A percentile compares a stretch with the other conserved stretches of the same genome.
Conservation (phyloP, 2,113 vertebrate species). For the Muscicapa adusta region DNA sequence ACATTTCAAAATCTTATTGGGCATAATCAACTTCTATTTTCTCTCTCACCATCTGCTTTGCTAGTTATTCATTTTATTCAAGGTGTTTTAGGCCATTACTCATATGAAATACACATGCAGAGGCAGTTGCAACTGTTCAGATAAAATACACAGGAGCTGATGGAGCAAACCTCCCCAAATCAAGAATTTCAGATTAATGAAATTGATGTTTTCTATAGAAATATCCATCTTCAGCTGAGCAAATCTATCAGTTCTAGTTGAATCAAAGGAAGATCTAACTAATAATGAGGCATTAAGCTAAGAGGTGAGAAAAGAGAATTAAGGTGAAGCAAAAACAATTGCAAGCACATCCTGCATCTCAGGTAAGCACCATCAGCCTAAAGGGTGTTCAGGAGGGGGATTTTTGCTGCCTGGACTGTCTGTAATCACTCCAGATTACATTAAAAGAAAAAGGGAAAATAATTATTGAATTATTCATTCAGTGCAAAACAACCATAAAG, state of each 20-base stretch:
- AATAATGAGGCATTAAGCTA: background rate
- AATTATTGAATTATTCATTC: background rate
- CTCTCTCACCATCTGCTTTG: background rate
- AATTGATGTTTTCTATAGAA: background rate
- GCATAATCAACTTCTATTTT: background rate
- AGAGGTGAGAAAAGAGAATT: background rate
- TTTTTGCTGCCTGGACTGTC: background rate
- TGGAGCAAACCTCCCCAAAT: background rate
- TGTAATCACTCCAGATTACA: background rate
- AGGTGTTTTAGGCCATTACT: background rate
- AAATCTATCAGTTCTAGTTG: background rate
- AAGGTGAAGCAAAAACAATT: background rate
- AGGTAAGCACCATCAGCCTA: background rate
- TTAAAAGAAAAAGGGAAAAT: background rate
- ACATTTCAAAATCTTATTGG: background rate
- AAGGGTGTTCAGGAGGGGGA: background rate
- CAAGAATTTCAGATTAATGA: background rate
- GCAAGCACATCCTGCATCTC: background rate
- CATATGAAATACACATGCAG: background rate
- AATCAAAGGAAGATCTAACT: background rate
- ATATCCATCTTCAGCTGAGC: background rate
- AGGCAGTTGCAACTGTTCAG: background rate
- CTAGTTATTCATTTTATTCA: background rate
- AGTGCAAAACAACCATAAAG: background rate
- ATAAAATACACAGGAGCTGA: fast-evolving